Evolutionary conservation across 2,113 vertebrate species (phyloP), one percentile per base, ranked within the genome.

Genomic region (Dissostichus mawsoni): DNA sequence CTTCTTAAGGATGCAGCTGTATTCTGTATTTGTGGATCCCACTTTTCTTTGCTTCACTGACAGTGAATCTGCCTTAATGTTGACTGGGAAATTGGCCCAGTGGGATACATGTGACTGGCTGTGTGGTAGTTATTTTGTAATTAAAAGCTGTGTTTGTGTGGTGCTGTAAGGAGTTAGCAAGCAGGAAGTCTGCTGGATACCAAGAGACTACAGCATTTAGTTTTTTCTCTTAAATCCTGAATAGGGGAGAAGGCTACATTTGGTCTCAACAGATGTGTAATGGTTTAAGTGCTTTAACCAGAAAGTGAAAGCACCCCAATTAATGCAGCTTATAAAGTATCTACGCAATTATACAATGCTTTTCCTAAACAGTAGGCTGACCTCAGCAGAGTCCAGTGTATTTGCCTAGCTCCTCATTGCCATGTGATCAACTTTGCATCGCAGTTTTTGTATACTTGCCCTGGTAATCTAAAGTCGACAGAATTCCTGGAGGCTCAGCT

Each of bases 351-450:
- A 36, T 69, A 64, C 53, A 48, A 4, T n/a, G 17, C 5, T 41
- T 41, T 41, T 41, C 36, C 18, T 48, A 83, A 84, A 76, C 47
- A 57, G 45, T 8, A 63, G 36, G 18, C 25, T 47, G 66, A 66
- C 44, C 44, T 68, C 36, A 68, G 44, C 18, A 45, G 23, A 81
- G 63, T 36, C 71, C 53, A 63, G 75, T 77, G 65, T 56, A 85
- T 93, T 92, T 90, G 16, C 68, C 20, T 84, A 63, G 69, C 70
- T 76, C 80, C 62, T 78, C 13, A 0, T 12, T 69, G 29, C 65
- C 84, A 82, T 76, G 87, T 86, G 79, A 86, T 77, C 72, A 67
- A 85, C 81, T 82, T 90, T 90, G 78, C 84, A 90, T 87, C 72
- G 63, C 74, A 72, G 69, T 61, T 36, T 84, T 80, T 86, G 78